Percentiles rank a stretch among this genome's conserved stretches.
Conservation (phyloP, 1,140 invertebrate genomes). For the Colletes gigas region DNA sequence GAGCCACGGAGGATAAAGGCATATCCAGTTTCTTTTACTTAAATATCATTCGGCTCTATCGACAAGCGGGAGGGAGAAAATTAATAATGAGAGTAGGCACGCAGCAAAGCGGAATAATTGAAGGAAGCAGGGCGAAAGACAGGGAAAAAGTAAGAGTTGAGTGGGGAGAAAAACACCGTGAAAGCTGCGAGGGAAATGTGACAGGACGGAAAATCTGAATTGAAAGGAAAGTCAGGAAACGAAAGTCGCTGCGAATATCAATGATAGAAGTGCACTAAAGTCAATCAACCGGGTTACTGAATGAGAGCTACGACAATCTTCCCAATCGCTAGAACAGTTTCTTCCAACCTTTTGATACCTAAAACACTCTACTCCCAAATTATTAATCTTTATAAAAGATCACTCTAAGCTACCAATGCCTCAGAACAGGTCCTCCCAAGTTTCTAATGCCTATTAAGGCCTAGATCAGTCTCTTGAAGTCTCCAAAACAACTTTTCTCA, state of each 20-base stretch:
- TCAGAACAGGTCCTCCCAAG: no score
- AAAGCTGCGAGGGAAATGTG: neutral
- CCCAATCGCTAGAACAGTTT: neutral
- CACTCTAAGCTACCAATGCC: neutral
- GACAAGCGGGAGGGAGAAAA: neutral
- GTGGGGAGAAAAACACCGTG: neutral
- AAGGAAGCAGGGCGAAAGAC: neutral
- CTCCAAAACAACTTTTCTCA: neutral
- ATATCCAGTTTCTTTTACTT: neutral
- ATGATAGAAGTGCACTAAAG: neutral
- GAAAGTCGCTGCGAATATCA: neutral
- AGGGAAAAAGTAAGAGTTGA: conserved; percentile 20
- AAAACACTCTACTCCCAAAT: no score
- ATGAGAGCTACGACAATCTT: neutral
- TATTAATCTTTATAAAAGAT: neutral
- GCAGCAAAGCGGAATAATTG: conserved; percentile 14
- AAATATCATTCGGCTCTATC: neutral
- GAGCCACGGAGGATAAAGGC: neutral
- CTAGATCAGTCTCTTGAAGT: neutral
- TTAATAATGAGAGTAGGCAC: neutral
- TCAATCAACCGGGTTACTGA: neutral
- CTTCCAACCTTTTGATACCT: neutral
- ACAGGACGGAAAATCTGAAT: conserved; percentile 35
- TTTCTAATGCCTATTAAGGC: no score
- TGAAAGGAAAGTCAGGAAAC: conserved; percentile 16